Evolutionary conservation across 1,140 invertebrate genomes (phyloP).

Genomic region (Protaetia brevitarsis): DNA sequence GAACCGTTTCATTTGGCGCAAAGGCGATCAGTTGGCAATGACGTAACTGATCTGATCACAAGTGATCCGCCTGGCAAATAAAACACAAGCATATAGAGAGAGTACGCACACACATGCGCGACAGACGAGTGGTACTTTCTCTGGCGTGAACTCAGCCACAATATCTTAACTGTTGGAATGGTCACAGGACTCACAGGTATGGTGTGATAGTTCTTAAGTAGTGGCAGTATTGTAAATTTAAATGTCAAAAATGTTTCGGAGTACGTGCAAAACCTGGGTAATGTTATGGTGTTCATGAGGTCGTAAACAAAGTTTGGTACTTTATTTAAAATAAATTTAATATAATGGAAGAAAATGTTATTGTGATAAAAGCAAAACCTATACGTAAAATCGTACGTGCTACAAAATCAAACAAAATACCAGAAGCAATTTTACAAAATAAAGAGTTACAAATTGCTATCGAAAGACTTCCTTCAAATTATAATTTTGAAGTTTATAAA

Average conservation of each 20-base stretch:
- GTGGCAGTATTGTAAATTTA: too few species aligned
- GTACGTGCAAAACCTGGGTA: constrained; percentile 11
- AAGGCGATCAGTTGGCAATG: too few species aligned
- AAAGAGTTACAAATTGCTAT: constrained; percentile 70
- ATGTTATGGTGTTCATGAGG: not conserved
- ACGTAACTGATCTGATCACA: too few species aligned
- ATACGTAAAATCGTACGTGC: constrained; percentile 75
- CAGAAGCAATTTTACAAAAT: constrained; percentile 80
- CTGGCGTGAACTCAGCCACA: too few species aligned
- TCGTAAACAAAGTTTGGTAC: not conserved
- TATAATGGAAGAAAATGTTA: constrained; percentile 44
- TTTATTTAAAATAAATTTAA: not conserved
- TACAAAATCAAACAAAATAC: constrained; percentile 72
- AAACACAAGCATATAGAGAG: too few species aligned
- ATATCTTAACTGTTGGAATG: too few species aligned
- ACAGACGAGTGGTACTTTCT: too few species aligned
- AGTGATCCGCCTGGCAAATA: too few species aligned
- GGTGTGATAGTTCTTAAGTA: too few species aligned
- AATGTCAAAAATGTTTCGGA: not conserved
- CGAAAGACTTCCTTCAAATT: constrained; percentile 82
- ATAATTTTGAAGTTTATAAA: constrained; percentile 98
- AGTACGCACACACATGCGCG: too few species aligned
- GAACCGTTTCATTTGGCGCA: too few species aligned
- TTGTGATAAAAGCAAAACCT: constrained; percentile 73
- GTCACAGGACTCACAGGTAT: too few species aligned